These are phyloP conservation scores for Carcinoscorpius rotundicauda DNA, from an alignment of 1,140 invertebrate species.

Conservation along the genomic window DNA sequence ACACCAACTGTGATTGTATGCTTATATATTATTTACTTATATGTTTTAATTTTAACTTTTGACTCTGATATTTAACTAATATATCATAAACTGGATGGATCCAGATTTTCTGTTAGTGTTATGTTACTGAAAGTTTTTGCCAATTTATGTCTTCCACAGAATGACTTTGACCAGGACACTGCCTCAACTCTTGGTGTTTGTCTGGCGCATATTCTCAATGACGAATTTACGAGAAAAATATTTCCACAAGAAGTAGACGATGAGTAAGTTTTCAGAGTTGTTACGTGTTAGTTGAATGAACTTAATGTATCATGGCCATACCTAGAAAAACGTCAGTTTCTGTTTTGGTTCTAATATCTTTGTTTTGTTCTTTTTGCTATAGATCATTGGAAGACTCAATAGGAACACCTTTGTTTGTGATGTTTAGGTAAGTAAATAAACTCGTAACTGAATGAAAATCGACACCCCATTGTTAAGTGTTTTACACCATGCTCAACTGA, in stretches of 20 bases:
- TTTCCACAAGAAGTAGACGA: slow-evolving; percentile 40
- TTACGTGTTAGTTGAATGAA: not conserved
- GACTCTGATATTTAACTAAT: too few species aligned
- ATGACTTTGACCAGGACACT: slow-evolving; percentile 49
- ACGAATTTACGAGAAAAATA: slow-evolving; percentile 38
- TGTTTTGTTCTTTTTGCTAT: slow-evolving; percentile 8
- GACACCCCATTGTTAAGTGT: too few species aligned
- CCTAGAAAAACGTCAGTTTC: not conserved
- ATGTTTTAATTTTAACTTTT: too few species aligned
- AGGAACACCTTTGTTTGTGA: slow-evolving; percentile 62
- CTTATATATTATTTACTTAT: too few species aligned
- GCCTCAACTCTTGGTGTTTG: slow-evolving; percentile 39
- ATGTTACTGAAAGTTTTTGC: too few species aligned
- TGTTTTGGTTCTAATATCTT: slow-evolving; percentile 3
- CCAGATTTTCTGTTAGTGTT: too few species aligned
- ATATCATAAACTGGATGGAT: too few species aligned
- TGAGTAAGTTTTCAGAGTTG: slow-evolving; percentile 37
- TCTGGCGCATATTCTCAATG: slow-evolving; percentile 38
- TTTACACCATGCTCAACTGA: too few species aligned
- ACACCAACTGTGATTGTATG: too few species aligned
- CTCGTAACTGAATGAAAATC: too few species aligned
- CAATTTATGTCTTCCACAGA: slow-evolving; percentile 19
- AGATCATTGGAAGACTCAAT: slow-evolving; percentile 53
- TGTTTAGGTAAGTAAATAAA: slow-evolving; percentile 42
- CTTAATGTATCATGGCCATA: too few species aligned